A percentile compares a stretch with the other conserved stretches of the same genome.
Conservation (phyloP, 2,888 invertebrate genomes). For the Leptogaster cylindrica region DNA sequence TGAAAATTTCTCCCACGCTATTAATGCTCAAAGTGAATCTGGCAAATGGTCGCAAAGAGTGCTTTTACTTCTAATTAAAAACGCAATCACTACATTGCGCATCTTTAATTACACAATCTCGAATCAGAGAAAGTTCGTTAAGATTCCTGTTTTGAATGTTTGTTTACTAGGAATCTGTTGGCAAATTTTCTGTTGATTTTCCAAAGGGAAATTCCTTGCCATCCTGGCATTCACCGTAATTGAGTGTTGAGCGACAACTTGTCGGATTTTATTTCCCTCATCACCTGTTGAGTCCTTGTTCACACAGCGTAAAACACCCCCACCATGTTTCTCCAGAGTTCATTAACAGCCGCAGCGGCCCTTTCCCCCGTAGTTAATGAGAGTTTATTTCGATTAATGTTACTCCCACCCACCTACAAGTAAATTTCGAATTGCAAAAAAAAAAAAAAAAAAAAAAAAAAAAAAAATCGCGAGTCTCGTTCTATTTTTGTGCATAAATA, state of each 20-base stretch:
- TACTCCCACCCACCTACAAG: no score
- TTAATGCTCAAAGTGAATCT: no score
- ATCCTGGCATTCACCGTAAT: conserved; percentile 18
- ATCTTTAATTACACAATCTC: no score
- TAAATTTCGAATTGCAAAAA: no score
- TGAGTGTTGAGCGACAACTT: conserved; percentile 34
- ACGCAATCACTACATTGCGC: no score
- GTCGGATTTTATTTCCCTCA: conserved; percentile 33
- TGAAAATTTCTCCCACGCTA: no score
- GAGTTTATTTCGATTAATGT: conserved; percentile 31
- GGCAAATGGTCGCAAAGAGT: no score
- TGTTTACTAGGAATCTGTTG: not conserved
- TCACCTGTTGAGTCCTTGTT: conserved; percentile 27
- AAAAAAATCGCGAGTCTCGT: no score
- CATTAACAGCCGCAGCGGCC: conserved; percentile 16
- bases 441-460: no score
- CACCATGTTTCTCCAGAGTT: conserved; percentile 1
- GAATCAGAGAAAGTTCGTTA: no score
- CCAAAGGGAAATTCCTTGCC: conserved; percentile 22
- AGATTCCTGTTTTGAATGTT: no score
- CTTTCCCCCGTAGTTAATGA: conserved; percentile 14
- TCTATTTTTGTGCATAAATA: conserved; percentile 19
- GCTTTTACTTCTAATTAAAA: no score
- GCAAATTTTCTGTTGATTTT: not conserved
- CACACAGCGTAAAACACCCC: not conserved